Percentiles rank a stretch among this genome's conserved stretches.
Evolutionary conservation across 2,888 invertebrate species (phyloP).

Genomic region (Seira ritae): DNA sequence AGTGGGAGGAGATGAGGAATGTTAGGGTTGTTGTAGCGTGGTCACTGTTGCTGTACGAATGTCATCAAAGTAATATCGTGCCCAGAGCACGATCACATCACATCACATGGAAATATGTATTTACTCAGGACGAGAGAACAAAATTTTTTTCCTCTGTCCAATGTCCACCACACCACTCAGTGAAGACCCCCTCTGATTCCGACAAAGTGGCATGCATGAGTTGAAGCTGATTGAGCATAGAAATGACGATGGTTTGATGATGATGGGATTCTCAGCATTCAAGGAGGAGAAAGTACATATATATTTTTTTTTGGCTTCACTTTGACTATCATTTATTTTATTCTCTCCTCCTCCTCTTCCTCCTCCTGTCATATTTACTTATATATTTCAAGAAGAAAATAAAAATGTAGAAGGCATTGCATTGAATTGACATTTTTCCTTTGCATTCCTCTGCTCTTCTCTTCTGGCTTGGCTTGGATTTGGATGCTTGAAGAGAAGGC

Average conservation of each 20-base stretch:
- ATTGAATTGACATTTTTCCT: no score
- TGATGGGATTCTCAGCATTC: constrained; percentile 7
- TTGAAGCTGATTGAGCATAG: constrained; percentile 55
- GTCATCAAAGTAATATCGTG: constrained; percentile 7
- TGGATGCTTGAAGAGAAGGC: not conserved
- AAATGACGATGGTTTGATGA: constrained; percentile 38
- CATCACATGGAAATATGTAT: not conserved
- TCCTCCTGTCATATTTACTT: not conserved
- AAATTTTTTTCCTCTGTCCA: not conserved
- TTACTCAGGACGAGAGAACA: not conserved
- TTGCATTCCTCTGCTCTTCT: no score
- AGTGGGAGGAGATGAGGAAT: not conserved
- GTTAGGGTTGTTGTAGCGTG: not conserved
- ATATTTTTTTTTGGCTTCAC: no score
- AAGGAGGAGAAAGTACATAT: not conserved
- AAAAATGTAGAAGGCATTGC: no score
- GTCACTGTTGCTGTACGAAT: no score
- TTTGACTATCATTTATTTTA: no score
- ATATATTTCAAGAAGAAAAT: no score
- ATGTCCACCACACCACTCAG: not conserved
- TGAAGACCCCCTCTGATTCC: not conserved
- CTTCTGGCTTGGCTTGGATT: constrained; percentile 42
- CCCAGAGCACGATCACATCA: not conserved
- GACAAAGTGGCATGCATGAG: constrained; percentile 42
- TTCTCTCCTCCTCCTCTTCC: not conserved